Conservation (phyloP, 2,888 invertebrate genomes). For the Hartigia nigra region DNA sequence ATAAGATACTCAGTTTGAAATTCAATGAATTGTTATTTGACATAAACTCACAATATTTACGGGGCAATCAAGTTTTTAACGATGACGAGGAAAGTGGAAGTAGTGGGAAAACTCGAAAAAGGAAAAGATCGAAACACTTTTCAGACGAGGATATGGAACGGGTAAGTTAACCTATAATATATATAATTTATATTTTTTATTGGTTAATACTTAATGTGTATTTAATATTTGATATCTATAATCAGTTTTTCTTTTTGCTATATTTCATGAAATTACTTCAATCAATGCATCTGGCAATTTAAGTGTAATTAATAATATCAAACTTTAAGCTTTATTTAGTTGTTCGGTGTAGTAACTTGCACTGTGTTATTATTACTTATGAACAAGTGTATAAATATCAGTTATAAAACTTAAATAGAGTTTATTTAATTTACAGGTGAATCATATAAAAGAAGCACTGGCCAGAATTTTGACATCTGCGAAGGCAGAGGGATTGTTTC, state of each 20-base stretch:
- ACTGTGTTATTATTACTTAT: neutral
- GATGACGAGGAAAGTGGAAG: constrained; percentile 25
- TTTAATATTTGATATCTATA: neutral
- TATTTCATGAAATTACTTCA: neutral
- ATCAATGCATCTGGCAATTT: neutral
- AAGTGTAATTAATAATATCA: neutral
- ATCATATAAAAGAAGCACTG: constrained; percentile 48
- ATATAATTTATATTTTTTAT: neutral
- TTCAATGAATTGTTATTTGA: constrained; percentile 66
- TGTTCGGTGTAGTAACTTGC: neutral
- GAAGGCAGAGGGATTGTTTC: constrained; percentile 45
- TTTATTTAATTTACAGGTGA: constrained; percentile 45
- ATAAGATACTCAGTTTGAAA: constrained; percentile 41
- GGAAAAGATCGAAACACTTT: constrained; percentile 35
- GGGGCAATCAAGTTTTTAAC: constrained; percentile 50
- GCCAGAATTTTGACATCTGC: constrained; percentile 41
- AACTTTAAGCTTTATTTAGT: constrained; percentile 4
- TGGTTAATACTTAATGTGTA: neutral
- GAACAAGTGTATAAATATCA: constrained; percentile 1
- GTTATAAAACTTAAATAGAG: constrained; percentile 36
- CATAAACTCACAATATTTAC: constrained; percentile 65
- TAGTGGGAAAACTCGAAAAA: constrained; percentile 58
- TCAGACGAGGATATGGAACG: constrained; percentile 45
- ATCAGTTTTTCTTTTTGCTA: neutral
- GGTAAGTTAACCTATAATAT: constrained; percentile 36